A percentile compares a stretch with the other conserved stretches of the same genome.
Conservation (phyloP, 2,113 vertebrate genomes). For the Callipepla californica region DNA sequence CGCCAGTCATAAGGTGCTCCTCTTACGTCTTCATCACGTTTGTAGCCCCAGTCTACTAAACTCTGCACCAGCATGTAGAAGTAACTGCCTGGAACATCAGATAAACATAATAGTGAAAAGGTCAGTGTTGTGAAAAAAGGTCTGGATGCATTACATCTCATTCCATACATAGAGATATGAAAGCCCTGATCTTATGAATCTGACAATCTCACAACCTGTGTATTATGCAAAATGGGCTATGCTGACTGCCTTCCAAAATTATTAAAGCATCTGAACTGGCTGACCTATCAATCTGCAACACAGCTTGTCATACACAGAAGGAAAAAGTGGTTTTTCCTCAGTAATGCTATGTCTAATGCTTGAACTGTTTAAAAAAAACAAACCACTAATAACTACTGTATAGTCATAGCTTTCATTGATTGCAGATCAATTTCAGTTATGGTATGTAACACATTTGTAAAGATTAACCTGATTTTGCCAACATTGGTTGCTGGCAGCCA, state of each 20-base stretch:
- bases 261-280: background rate
- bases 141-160: background rate
- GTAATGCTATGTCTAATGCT: background rate
- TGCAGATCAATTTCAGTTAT: background rate
- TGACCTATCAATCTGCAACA: background rate
- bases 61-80: constrained; percentile 92
- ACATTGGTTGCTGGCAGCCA: background rate
- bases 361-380: background rate
- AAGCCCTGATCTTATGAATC: background rate
- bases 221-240: background rate
- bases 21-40: constrained; percentile 87
- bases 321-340: background rate
- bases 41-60: constrained; percentile 92
- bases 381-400: background rate
- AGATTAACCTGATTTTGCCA: too few relatives aligned
- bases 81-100: constrained; percentile 88
- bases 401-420: background rate
- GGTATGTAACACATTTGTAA: background rate
- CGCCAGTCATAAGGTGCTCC: constrained; percentile 98
- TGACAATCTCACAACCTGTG: background rate
- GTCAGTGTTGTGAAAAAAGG: background rate
- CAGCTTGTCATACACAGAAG: background rate
- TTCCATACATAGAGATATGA: background rate
- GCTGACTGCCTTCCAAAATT: background rate
- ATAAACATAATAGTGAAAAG: background rate